These are phyloP conservation scores for Leptocoma aspasia DNA, from an alignment of 2,113 vertebrate genomes.

Conservation along the genomic window DNA sequence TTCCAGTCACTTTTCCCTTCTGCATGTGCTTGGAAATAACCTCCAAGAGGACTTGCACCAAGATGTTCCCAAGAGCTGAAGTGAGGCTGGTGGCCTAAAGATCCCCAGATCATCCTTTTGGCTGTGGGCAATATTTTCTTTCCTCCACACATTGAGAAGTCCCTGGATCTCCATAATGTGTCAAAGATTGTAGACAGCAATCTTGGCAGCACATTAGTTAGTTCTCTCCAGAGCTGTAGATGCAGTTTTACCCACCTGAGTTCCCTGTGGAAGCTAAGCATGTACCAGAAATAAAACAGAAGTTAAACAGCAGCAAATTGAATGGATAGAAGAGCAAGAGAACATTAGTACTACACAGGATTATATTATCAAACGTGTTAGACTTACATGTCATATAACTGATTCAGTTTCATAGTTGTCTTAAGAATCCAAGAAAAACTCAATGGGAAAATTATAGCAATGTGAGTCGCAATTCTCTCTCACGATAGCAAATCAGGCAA, in stretches of 20 bases:
- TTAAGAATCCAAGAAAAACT: neutral
- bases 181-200: neutral
- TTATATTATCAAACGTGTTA: neutral
- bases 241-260: neutral
- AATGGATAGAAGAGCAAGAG: neutral
- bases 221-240: neutral
- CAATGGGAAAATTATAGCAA: neutral
- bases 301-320: neutral
- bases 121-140: fast-evolving
- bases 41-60: neutral
- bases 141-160: neutral
- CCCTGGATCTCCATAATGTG: neutral
- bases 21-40: neutral
- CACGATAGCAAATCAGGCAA: neutral
- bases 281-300: neutral
- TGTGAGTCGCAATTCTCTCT: neutral
- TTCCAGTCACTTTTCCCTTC: neutral
- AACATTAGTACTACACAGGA: neutral
- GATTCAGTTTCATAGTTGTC: neutral
- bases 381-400: neutral
- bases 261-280: neutral
- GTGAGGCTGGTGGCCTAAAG: neutral
- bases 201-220: neutral
- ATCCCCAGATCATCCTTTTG: neutral
- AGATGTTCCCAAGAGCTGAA: neutral